Base-by-base conservation (phyloP, 2,888 invertebrate genomes). In the Amblyteles armatorius region DNA sequence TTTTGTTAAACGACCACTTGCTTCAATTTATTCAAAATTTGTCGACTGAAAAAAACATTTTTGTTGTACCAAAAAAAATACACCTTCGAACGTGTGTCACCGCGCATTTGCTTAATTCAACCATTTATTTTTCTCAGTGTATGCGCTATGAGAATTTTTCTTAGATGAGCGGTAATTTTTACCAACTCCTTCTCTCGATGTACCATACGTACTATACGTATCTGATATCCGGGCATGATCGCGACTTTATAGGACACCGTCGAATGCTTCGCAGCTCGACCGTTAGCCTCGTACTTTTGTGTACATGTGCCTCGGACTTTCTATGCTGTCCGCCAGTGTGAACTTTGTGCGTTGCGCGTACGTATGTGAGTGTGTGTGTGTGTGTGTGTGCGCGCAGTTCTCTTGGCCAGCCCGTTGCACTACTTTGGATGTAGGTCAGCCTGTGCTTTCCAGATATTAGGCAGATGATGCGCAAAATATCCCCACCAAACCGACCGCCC, bases 401-500 rank as follows among this genome's bases (percentile, higher is more conserved):
- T 40, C 60, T 60, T 40, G 55, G 13, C 48, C 16, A 57, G 13
- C 44, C 36, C 65, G 67, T 60, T 78, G 71, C 63, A 60, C 50
- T 36, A 71, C 19, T 55, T 33, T 5, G 44, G 88, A 92, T 91
- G 88, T 92, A 88, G 92, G 92, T 92, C 92, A 92, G 91, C 91
- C 60, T 6, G 91, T 92, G 91, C 90, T 91, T 90, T 90, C 88
- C 90, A 88, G 92, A 93, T 92, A 92, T 92, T 91, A 92, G 92
- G 91, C 91, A 91, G 91, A 92, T 92, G 92, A 92, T 93, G 93
- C 93, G 93, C 92, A 92, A 93, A 93, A 92, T 92, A 93, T 92
- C 92, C 92, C 92, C 92, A 90, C 92, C 88, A 90, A 44, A 87
- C 57, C 29, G 69, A 69, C 73, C 74, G 44, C 82, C 50, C 85